These are phyloP conservation scores for Dolichoris vasculosae DNA, from an alignment of 1,140 invertebrate species.

Conservation along the genomic window DNA sequence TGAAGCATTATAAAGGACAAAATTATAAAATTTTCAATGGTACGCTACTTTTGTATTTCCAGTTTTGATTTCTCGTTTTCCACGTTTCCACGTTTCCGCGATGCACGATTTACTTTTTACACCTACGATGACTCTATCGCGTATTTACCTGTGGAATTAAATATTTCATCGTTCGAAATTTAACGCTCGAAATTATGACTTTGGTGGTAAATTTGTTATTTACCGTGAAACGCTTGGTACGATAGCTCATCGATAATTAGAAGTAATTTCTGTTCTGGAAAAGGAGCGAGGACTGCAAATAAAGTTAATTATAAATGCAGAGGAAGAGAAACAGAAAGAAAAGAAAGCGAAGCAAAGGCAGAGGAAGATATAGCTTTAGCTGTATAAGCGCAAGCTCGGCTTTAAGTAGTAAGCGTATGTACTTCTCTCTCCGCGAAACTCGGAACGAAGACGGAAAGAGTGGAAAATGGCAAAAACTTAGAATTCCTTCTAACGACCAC, in stretches of 20 bases:
- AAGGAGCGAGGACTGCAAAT: background rate
- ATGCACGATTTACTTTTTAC: too few relatives aligned
- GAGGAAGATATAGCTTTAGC: conserved; percentile 25
- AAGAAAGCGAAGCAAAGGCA: background rate
- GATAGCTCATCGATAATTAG: background rate
- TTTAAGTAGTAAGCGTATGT: conserved; percentile 51
- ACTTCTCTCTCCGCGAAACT: conserved; percentile 6
- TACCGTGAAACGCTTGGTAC: too few relatives aligned
- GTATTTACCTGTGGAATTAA: too few relatives aligned
- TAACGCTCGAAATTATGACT: too few relatives aligned
- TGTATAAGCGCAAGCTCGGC: conserved; percentile 39
- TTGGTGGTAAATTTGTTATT: too few relatives aligned
- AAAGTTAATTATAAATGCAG: conserved; percentile 49
- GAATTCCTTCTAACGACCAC: conserved; percentile 52
- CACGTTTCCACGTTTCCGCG: too few relatives aligned
- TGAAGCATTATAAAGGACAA: too few relatives aligned
- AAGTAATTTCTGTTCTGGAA: conserved; percentile 13
- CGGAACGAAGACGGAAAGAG: conserved; percentile 1
- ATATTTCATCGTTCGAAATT: too few relatives aligned
- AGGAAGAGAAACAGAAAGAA: background rate
- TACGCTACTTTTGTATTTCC: too few relatives aligned
- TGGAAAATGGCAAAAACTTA: conserved; percentile 47
- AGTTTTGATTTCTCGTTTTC: too few relatives aligned
- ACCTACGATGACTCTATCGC: too few relatives aligned
- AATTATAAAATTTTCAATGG: too few relatives aligned